Base-by-base conservation (phyloP, 2,888 invertebrate genomes). In the Eilema griseolum region DNA sequence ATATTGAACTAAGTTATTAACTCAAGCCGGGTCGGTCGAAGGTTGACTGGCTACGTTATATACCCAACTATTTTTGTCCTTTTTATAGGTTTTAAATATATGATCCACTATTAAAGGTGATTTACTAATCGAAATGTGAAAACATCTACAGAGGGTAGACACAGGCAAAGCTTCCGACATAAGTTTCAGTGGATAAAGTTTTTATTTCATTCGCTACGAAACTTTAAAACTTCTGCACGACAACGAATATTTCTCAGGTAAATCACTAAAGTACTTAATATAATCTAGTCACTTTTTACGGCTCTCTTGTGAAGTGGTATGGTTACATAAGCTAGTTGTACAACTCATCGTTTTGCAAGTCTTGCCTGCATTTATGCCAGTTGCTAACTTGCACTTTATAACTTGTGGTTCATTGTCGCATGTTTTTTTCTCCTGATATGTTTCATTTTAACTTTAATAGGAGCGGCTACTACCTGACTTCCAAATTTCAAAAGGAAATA, bases 201-300 rank as follows among this genome's bases (percentile, higher is more conserved):
- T 59, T 46, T 60, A 69, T 69, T 64, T 59, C 57, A 68, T 63
- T 37, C 56, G 46, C 41, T 63, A 24, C 64, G 20, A 0, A 69
- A 69, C 31, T 69, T 64, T 60, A 46, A 41, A 69, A 64, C 64
- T 64, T 64, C 31, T 60, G 23, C 46, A 41, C 62, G 33, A 63
- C 37, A 56, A 69, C 64, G 46, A 69, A 64, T 69, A 69, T 64
- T 64, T 69, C 64, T 64, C 64, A 69, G 69, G 69, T 69, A 69
- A 69, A 69, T 64, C 64, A 60, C 69, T 64, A 24, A 69, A 64
- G 60, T 64, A 59, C 41, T 41, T 41, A 41, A 41, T 37, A 41
- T 41, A 41, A 41, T 41, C 41, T 41, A 16, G 60, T 60, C 46
- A 31, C 57, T 57, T 64, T 69, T 64, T 52, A 64, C 31, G 64